Conservation (phyloP, 2,797 vertebrate genomes). For the Pyrocephalus nanus region DNA sequence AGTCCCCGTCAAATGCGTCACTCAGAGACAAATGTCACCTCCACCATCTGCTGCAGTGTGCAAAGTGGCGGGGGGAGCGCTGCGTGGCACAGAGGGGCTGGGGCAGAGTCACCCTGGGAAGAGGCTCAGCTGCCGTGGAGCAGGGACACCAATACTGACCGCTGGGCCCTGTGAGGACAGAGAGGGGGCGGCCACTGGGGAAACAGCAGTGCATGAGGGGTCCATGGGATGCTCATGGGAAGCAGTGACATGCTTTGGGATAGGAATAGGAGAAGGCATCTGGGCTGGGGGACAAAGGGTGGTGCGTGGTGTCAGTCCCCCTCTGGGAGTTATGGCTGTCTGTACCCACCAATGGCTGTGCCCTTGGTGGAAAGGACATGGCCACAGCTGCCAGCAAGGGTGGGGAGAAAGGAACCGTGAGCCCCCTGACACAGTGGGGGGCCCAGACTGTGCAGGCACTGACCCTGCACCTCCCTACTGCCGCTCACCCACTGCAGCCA, state of each 20-base stretch:
- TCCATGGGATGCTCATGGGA: not conserved
- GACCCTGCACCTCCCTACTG: fast-evolving
- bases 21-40: conserved; percentile 41
- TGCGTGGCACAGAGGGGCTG: not conserved
- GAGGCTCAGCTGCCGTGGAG: not conserved
- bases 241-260: not conserved
- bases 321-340: not conserved
- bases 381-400: not conserved
- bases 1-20: not conserved
- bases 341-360: fast-evolving
- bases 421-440: fast-evolving
- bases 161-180: not conserved
- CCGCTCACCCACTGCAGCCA: fast-evolving
- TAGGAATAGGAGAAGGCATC: not conserved
- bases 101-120: not conserved
- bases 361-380: not conserved
- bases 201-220: not conserved
- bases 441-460: fast-evolving
- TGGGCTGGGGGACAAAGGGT: not conserved
- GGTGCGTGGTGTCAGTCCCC: not conserved
- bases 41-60: conserved; percentile 33
- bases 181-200: not conserved
- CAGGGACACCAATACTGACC: fast-evolving
- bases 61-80: not conserved
- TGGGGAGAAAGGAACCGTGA: not conserved